Conservation (phyloP, 2,888 invertebrate genomes). For the Sphaeridia pumilis region DNA sequence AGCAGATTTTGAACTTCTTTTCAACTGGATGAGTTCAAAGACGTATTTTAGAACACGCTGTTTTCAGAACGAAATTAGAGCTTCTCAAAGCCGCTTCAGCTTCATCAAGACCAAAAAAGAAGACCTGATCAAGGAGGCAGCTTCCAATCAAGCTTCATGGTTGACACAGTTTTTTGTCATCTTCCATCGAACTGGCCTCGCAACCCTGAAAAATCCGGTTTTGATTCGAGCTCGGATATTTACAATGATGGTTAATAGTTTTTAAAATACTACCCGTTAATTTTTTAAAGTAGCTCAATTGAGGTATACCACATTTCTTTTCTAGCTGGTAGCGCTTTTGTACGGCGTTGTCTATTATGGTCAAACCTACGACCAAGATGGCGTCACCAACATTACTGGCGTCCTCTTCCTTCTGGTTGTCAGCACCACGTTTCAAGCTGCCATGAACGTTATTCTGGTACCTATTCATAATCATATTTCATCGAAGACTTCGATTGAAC, state of each 20-base stretch:
- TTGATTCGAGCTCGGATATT: constrained; percentile 75
- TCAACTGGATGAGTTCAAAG: neutral
- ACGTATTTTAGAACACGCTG: neutral
- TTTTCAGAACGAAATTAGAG: neutral
- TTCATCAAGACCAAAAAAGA: neutral
- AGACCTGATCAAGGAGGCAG: constrained; percentile 39
- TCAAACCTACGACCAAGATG: constrained; percentile 68
- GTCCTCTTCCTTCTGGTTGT: constrained; percentile 79
- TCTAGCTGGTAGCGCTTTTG: constrained; percentile 74
- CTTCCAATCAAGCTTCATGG: constrained; percentile 79
- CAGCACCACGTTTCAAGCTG: constrained; percentile 87
- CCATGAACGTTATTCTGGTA: constrained; percentile 76
- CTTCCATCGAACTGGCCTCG: constrained; percentile 79
- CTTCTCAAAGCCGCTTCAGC: neutral
- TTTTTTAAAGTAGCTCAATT: neutral
- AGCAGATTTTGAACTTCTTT: constrained; percentile 40
- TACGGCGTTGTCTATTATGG: constrained; percentile 79
- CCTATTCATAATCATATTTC: neutral
- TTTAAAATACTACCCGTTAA: neutral
- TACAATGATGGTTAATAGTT: constrained; percentile 68
- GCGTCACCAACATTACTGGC: constrained; percentile 88
- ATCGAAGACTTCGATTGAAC: neutral
- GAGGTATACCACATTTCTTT: neutral
- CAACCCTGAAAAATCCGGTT: constrained; percentile 77
- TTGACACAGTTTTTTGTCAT: constrained; percentile 76